A percentile compares a stretch with the other conserved stretches of the same genome.
phyloP scores from a whole-genome alignment of 2,113 vertebrate species.

The Chloropsis cyanopogon region DNA sequence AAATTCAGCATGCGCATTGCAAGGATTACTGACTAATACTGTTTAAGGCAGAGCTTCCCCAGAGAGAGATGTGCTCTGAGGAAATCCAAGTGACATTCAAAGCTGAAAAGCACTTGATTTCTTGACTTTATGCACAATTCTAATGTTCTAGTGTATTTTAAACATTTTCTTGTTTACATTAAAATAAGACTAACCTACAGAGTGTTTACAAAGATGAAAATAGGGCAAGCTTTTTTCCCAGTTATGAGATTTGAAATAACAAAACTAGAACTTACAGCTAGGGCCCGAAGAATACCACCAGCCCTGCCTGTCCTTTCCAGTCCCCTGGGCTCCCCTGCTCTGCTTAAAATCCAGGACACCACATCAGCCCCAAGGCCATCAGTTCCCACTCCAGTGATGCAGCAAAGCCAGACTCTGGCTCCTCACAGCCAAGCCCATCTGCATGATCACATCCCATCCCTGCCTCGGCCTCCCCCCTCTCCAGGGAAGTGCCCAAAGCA shows the following conservation, averaged over 20 bases:
- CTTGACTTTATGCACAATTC: neutral
- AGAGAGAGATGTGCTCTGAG: neutral
- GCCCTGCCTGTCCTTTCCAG: neutral
- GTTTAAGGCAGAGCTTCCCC: neutral
- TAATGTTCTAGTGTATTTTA: neutral
- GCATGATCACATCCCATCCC: fast-evolving
- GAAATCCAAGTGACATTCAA: neutral
- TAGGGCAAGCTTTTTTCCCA: neutral
- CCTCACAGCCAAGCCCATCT: neutral
- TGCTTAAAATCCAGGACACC: neutral
- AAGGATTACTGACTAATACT: neutral
- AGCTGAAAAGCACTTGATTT: neutral
- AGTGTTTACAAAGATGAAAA: neutral
- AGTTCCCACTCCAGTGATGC: neutral
- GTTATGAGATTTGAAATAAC: neutral
- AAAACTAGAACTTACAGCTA: neutral
- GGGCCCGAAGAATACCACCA: fast-evolving
- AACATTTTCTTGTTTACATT: neutral
- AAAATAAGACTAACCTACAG: neutral
- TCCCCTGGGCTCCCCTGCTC: fast-evolving
- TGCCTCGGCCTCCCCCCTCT: neutral
- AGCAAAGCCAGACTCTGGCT: neutral
- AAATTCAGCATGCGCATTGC: neutral
- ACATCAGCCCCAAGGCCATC: fast-evolving
- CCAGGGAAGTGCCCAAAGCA: neutral